phyloP scores from a whole-genome alignment of 2,888 invertebrate genomes.

The Andrena trimmerana region DNA sequence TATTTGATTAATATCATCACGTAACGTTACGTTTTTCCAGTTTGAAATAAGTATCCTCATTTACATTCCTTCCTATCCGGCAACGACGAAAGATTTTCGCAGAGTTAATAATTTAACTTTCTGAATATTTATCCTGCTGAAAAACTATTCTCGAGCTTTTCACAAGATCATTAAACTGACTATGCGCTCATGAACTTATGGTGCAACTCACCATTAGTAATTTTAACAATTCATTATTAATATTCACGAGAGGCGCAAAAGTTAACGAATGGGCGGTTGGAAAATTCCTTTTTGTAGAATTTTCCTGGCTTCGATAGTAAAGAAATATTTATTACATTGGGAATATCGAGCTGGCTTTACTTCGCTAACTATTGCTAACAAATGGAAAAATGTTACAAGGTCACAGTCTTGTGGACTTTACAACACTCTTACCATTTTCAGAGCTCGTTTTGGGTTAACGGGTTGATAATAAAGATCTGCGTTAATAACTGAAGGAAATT shows the following conservation, averaged over 20 bases:
- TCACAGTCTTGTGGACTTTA: too few species aligned
- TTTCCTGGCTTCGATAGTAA: too few species aligned
- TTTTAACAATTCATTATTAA: too few species aligned
- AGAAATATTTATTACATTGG: too few species aligned
- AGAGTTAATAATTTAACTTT: slow-evolving; percentile 14
- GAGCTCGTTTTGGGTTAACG: too few species aligned
- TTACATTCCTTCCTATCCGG: slow-evolving; percentile 6
- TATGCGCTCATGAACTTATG: neutral
- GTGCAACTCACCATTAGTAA: too few species aligned
- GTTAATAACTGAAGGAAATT: too few species aligned
- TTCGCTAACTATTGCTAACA: too few species aligned
- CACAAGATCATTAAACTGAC: neutral
- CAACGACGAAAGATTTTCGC: neutral
- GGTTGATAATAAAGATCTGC: too few species aligned
- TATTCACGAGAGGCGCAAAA: neutral
- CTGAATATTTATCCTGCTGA: neutral
- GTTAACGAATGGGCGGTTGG: neutral
- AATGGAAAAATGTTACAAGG: too few species aligned
- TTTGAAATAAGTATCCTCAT: neutral
- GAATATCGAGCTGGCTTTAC: too few species aligned
- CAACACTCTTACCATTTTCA: too few species aligned
- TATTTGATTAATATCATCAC: slow-evolving; percentile 16
- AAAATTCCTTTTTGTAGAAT: neutral
- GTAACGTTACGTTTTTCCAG: slow-evolving; percentile 25
- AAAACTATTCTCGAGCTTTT: slow-evolving; percentile 7